Percentiles rank a stretch among this genome's conserved stretches.
These are phyloP conservation scores for Protophormia terraenovae DNA, from an alignment of 2,888 invertebrate genomes.

Conservation along the genomic window DNA sequence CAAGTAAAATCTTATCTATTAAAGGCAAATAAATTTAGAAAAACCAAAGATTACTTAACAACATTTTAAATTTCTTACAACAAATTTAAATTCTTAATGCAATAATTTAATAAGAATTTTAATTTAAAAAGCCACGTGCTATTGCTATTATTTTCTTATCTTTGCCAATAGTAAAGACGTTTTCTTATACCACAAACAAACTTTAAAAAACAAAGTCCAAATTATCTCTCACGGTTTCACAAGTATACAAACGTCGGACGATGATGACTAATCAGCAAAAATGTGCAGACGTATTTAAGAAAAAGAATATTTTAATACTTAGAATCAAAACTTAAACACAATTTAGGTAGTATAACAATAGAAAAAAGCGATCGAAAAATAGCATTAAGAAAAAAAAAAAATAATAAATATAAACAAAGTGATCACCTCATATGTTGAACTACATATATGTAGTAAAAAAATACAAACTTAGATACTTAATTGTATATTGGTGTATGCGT, in stretches of 20 bases:
- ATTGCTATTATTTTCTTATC: background rate
- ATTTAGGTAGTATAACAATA: background rate
- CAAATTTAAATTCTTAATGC: background rate
- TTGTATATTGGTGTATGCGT: too few relatives aligned
- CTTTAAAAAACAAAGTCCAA: background rate
- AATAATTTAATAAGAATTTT: background rate
- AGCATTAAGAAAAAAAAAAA: too few relatives aligned
- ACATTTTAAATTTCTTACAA: background rate
- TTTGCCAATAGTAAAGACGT: background rate
- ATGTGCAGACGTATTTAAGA: background rate
- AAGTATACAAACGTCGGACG: background rate
- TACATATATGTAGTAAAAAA: too few relatives aligned
- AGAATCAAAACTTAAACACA: background rate
- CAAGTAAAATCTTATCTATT: background rate
- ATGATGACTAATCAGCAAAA: constrained; percentile 10
- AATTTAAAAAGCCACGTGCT: background rate
- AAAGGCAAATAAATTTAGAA: background rate
- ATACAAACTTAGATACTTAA: too few relatives aligned
- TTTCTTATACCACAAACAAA: background rate
- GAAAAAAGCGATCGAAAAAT: background rate
- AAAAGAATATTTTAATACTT: too few relatives aligned
- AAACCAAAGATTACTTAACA: background rate
- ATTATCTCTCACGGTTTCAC: background rate
- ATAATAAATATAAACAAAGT: background rate
- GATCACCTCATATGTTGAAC: background rate